These are phyloP conservation scores for Alca torda DNA, from an alignment of 2,797 vertebrate species.

Conservation along the genomic window DNA sequence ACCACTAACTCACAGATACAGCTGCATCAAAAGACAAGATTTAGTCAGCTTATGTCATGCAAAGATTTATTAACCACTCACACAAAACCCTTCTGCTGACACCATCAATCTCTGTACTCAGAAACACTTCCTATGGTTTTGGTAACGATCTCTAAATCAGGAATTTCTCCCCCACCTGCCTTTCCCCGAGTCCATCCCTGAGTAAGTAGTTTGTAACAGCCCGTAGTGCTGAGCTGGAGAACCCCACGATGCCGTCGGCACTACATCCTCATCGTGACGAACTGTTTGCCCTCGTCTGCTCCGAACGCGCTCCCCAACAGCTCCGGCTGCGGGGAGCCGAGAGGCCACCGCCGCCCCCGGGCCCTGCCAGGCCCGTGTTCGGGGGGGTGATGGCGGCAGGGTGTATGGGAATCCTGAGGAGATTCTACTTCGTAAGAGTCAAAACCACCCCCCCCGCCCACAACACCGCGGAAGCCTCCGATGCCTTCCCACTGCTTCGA, in stretches of 20 bases:
- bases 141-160: accelerated
- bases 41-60: accelerated
- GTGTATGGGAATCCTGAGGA: not conserved
- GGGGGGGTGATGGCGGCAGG: no score
- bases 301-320: not conserved
- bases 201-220: accelerated
- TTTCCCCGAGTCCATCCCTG: not conserved
- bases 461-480: not conserved
- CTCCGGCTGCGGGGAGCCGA: not conserved
- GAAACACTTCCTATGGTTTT: not conserved
- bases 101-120: not conserved
- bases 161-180: not conserved
- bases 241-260: accelerated
- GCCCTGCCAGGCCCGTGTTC: not conserved
- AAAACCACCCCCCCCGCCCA: accelerated
- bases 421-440: not conserved
- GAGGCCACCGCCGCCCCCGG: not conserved
- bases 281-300: accelerated
- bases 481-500: not conserved
- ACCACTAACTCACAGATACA: not conserved
- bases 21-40: not conserved
- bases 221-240: accelerated
- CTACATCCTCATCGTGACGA: accelerated
- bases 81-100: not conserved
- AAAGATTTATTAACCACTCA: not conserved